Evolutionary conservation across 2,797 vertebrate species (phyloP).

Genomic region (Tolypeutes matacus): DNA sequence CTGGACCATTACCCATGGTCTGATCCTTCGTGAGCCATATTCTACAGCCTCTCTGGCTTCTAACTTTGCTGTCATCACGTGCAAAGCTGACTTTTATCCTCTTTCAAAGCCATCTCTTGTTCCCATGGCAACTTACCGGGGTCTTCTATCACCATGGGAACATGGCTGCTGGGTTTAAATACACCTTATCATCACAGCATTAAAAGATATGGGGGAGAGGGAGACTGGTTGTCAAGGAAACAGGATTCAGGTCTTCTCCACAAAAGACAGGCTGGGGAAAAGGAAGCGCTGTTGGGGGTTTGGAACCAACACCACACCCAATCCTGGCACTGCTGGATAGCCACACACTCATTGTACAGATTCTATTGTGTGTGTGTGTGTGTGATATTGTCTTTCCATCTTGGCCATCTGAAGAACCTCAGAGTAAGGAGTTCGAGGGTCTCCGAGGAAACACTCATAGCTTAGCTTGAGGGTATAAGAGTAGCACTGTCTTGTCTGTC

Average conservation of each 20-base stretch:
- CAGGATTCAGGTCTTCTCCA: constrained; percentile 63
- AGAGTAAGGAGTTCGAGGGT: neutral
- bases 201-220: constrained; percentile 78
- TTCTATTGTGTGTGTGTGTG: neutral
- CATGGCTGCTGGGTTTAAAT: constrained; percentile 79
- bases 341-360: neutral
- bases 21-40: constrained; percentile 49
- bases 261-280: constrained; percentile 26
- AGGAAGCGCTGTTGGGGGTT: constrained; percentile 47
- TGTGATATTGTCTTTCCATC: neutral
- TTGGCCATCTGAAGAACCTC: constrained; percentile 12
- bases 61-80: constrained; percentile 63
- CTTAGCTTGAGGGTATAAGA: neutral
- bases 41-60: constrained; percentile 64
- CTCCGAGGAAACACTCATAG: constrained; percentile 12
- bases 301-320: constrained; percentile 62
- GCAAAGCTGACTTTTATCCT: constrained; percentile 69
- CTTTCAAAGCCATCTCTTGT: constrained; percentile 79
- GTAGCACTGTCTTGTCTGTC: neutral
- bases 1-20: constrained; percentile 41
- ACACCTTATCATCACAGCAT: constrained; percentile 79
- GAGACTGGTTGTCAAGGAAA: constrained; percentile 72
- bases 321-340: neutral
- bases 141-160: constrained; percentile 75
- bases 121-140: constrained; percentile 86